Base-by-base conservation (phyloP, 1,140 invertebrate genomes). In the Bilobella aurantiaca region DNA sequence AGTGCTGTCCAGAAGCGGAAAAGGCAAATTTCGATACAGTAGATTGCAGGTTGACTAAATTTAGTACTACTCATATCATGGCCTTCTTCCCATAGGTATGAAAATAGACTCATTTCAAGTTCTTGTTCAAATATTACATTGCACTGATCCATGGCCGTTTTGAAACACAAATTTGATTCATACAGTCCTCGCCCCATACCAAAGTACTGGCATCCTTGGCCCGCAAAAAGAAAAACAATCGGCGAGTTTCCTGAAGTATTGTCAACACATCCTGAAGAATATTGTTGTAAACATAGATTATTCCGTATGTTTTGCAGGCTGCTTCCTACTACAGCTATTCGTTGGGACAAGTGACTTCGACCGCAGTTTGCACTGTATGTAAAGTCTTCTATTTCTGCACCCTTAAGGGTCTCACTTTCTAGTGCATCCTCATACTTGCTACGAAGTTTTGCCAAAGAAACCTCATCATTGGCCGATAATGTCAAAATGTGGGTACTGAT, bases 221-320 rank as follows among this genome's bases (percentile, higher is more conserved):
- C 67, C 32, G 67, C 65, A 27, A 69, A 69, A 3, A 69, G 12
- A 37, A 69, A 69, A 5, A 42, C 46, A 31, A 69, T n/a, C 28
- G n/a, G 16, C 1, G 18, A 30, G 16, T 42, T 8, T n/a, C 34
- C 18, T 14, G 49, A 53, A 23, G 12, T 23, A 18, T 12, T 5
- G 21, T 42, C 18, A 8, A 53, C 49, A 53, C 8, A 5, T 3
- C 49, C 49, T 53, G 14, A 18, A 12, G 23, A 12, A 23, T 53
- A 53, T 53, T 53, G 14, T 23, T 16, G 12, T 8, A 3, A 5
- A 16, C 49, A 5, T 8, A 53, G 12, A 18, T 53, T 53, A 18
- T 8, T 23, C 5, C 49, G 14, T 23, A 53, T 53, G 14, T 53
- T 23, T 16, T 12, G 14, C 5, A 23, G 14, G 21, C 8, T 14